Percentiles rank a stretch among this genome's conserved stretches.
These are phyloP conservation scores for Saturnia pavonia DNA, from an alignment of 2,888 invertebrate species.

Conservation along the genomic window DNA sequence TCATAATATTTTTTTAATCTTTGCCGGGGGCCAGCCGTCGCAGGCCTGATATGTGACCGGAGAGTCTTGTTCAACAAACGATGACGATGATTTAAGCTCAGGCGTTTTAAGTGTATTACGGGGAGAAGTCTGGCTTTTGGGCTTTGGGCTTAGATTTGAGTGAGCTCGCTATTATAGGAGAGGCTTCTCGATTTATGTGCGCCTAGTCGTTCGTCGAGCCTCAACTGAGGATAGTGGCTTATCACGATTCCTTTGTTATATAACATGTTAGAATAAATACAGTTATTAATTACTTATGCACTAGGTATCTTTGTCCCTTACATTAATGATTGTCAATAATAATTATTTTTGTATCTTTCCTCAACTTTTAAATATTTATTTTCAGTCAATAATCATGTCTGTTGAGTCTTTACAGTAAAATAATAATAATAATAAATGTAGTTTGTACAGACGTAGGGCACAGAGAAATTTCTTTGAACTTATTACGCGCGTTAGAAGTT, in stretches of 20 bases:
- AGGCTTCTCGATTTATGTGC: constrained; percentile 72
- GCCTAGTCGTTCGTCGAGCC: constrained; percentile 51
- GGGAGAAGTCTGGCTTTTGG: constrained; percentile 78
- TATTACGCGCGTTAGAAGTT: no score
- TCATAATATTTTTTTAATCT: constrained; percentile 16
- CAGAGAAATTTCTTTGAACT: no score
- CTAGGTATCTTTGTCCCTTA: no score
- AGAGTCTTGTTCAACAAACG: constrained; percentile 82
- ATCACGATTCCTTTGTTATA: constrained; percentile 16
- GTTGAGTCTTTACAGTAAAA: no score
- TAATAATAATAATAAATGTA: no score
- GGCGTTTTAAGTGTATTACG: constrained; percentile 81
- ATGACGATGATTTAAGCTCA: constrained; percentile 82
- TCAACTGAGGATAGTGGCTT: constrained; percentile 31
- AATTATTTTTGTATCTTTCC: no score
- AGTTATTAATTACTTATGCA: not conserved
- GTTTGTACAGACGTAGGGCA: no score
- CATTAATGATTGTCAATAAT: no score
- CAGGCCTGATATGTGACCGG: constrained; percentile 79
- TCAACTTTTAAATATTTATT: no score
- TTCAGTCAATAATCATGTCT: no score
- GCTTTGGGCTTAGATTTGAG: constrained; percentile 75
- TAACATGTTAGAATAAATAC: constrained; percentile 11
- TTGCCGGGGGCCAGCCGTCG: constrained; percentile 51
- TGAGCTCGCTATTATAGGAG: constrained; percentile 70